Evolutionary conservation across 2,113 vertebrate species (phyloP).

Genomic region (Lycocorax pyrrhopterus): DNA sequence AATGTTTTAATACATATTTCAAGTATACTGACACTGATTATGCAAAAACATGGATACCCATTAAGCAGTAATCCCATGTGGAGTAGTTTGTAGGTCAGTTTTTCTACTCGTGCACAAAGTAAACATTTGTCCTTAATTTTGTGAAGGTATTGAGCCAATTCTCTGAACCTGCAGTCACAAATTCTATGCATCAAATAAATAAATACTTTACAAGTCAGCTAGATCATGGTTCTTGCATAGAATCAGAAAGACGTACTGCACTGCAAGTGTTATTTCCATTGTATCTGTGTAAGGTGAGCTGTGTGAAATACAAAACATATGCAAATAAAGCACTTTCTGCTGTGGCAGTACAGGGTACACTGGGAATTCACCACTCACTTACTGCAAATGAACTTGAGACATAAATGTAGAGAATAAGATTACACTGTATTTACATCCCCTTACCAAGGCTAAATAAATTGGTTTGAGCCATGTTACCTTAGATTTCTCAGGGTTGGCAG

Average conservation of each 20-base stretch:
- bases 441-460: neutral
- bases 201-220: neutral
- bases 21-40: neutral
- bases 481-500: slow-evolving; percentile 87
- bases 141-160: neutral
- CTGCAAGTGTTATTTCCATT: neutral
- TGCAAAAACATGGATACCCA: neutral
- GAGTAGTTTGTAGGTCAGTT: neutral
- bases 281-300: neutral
- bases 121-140: neutral
- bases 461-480: slow-evolving; percentile 74
- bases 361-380: neutral
- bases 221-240: neutral
- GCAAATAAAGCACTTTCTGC: neutral
- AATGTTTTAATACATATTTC: neutral
- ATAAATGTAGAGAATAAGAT: neutral
- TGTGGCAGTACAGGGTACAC: neutral
- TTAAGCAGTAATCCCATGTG: neutral
- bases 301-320: neutral
- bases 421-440: neutral
- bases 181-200: neutral
- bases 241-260: neutral
- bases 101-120: neutral
- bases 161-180: neutral
- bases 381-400: neutral